Evolutionary conservation across 2,113 vertebrate species (phyloP).

Genomic region (Xiphophorus couchianus): DNA sequence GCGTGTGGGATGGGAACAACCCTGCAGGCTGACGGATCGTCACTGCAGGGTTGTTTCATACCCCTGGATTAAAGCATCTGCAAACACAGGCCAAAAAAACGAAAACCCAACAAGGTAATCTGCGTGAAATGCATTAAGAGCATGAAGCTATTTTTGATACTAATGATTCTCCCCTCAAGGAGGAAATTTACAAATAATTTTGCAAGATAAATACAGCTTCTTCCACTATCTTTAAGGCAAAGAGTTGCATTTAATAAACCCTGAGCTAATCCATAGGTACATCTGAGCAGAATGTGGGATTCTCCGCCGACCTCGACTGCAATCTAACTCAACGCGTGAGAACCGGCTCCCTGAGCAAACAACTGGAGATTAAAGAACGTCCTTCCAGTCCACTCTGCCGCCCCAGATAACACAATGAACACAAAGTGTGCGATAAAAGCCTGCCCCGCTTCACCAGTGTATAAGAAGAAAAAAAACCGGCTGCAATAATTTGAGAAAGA

Average conservation of each 20-base stretch:
- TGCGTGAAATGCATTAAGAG: slow-evolving; percentile 28
- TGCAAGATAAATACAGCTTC: slow-evolving; percentile 35
- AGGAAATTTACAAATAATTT: not conserved
- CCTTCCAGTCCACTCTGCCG: slow-evolving; percentile 20
- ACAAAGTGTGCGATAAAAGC: slow-evolving; percentile 25
- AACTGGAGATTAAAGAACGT: slow-evolving; percentile 45
- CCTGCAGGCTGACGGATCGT: slow-evolving; percentile 11
- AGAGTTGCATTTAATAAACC: slow-evolving; percentile 45
- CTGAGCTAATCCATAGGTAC: slow-evolving; percentile 10
- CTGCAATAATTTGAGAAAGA: slow-evolving; percentile 5
- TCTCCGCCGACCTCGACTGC: slow-evolving; percentile 13
- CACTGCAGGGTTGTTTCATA: slow-evolving; percentile 6
- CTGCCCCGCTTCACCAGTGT: slow-evolving; percentile 9
- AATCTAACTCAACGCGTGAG: slow-evolving; percentile 24
- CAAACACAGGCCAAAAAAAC: not conserved
- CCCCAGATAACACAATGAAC: slow-evolving; percentile 32
- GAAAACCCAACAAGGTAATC: not conserved
- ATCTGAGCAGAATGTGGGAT: slow-evolving; percentile 14
- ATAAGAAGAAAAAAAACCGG: not conserved
- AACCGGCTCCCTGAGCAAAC: slow-evolving; percentile 50
- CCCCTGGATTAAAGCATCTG: slow-evolving; percentile 28
- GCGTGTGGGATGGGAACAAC: slow-evolving; percentile 26
- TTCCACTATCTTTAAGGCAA: slow-evolving; percentile 60
- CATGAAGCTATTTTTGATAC: not conserved
- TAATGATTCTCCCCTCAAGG: not conserved